phyloP scores from a whole-genome alignment of 1,140 invertebrate species.

The Aplysia californica region DNA sequence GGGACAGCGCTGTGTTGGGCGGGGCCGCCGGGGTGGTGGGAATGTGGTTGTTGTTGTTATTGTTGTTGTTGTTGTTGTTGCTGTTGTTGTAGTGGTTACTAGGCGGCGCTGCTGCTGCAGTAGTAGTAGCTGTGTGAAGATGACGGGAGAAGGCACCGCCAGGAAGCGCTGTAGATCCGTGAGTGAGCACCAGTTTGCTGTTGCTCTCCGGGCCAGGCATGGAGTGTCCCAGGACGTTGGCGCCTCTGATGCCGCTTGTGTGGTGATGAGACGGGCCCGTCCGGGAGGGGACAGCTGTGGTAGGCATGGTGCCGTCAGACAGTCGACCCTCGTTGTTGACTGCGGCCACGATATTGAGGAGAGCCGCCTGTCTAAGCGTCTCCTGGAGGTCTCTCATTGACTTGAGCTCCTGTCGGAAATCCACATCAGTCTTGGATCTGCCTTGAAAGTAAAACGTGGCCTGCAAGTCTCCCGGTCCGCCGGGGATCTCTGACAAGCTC shows the following conservation, averaged over 20 bases:
- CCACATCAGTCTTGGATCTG: neutral
- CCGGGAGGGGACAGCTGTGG: neutral
- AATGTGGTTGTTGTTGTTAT: too few species aligned
- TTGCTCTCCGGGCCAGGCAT: neutral
- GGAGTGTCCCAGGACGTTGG: neutral
- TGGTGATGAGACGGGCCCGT: neutral
- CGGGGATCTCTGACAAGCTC: neutral
- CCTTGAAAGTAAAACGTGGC: neutral
- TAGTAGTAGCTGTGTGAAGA: neutral
- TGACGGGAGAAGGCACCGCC: neutral
- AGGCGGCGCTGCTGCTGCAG: neutral
- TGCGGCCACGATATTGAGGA: constrained; percentile 29
- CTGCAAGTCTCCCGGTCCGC: neutral
- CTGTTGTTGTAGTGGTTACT: too few species aligned
- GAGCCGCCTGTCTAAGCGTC: constrained; percentile 24
- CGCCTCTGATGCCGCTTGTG: neutral
- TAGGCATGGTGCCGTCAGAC: neutral
- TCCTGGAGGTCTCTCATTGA: constrained; percentile 21
- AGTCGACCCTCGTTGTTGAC: neutral
- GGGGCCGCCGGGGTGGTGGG: neutral
- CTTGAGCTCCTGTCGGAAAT: neutral
- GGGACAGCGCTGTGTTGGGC: neutral
- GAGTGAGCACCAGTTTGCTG: neutral
- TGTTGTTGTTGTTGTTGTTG: too few species aligned
- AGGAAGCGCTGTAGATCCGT: too few species aligned